Conservation (phyloP, 2,888 invertebrate genomes). For the Trichacis sp. region DNA sequence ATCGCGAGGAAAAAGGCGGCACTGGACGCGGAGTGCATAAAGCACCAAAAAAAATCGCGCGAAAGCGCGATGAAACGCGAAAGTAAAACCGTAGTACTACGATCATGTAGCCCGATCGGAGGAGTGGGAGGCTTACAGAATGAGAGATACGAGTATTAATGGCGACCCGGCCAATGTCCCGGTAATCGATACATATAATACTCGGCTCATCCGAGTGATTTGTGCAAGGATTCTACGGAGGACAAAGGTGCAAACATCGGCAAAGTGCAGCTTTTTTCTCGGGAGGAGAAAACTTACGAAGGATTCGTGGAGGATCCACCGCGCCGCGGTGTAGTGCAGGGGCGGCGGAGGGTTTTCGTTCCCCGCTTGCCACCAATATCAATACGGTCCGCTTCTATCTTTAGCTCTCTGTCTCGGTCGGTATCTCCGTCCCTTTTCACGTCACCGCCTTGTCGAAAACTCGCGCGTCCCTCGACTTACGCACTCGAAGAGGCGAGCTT, state of each 20-base stretch:
- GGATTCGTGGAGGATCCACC: neutral
- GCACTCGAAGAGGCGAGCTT: too few species aligned
- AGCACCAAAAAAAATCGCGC: neutral
- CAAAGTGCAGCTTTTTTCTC: too few species aligned
- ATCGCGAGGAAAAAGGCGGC: neutral
- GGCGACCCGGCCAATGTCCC: conserved; percentile 35
- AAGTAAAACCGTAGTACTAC: conserved; percentile 23
- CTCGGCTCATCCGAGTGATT: too few species aligned
- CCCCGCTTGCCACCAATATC: conserved; percentile 50
- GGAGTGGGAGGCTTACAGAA: conserved; percentile 12
- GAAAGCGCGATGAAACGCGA: neutral
- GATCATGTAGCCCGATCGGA: conserved; percentile 9
- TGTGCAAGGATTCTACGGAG: too few species aligned
- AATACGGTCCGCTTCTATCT: conserved; percentile 52
- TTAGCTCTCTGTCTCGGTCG: conserved; percentile 40
- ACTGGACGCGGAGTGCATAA: neutral
- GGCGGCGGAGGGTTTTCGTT: conserved; percentile 2
- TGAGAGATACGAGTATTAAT: conserved; percentile 26
- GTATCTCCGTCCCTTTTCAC: conserved; percentile 11
- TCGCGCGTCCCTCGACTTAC: neutral
- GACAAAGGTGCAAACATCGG: too few species aligned
- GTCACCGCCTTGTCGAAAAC: neutral
- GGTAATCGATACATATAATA: conserved; percentile 31
- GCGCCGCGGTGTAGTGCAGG: neutral
- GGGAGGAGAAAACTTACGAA: neutral